Evolutionary conservation across 2,113 vertebrate species (phyloP), one percentile per base, ranked within the genome.

Genomic region (Nesogale talazaci): DNA sequence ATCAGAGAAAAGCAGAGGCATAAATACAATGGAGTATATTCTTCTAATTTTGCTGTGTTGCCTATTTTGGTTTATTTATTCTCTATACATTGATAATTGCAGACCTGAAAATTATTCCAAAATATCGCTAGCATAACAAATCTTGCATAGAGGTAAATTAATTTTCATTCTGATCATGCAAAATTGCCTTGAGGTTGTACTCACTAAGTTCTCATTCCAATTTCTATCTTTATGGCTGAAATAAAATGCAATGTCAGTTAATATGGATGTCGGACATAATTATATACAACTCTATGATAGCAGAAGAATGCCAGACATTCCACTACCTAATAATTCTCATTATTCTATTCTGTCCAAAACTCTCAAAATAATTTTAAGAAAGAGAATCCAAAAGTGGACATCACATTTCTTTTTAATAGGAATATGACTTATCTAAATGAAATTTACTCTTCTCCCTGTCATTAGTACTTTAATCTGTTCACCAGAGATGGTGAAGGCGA

Each of bases 321-420:
- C n/a, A n/a, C 8, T 67, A 36, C 59, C 36, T 92, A 93, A 79
- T 92, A 86, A 75, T 91, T 93, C 84, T 93, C 57, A 61, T 92
- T 93, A 91, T 87, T 86, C 69, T 82, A 9, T 79, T 69, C 19
- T 82, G 31, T 72, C 86, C 89, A 93, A 86, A 29, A 78, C 25
- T 94, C 65, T 93, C 52, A 91, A 38, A 38, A 72, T 91, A 87
- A 69, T 88, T 92, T 92, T 83, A 85, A 89, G 27, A 46, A 63
- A 9, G 3, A 40, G 1, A 36, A 29, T 70, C 84, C 63, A 77
- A 80, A 92, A 84, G 31, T 86, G 82, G 76, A 80, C 63, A 79
- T 27, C 36, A 56, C 4, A 72, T 61, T 94, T 92, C 67, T 85
- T 81, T 69, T 86, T 81, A 92, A 67, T 80, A 81, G 22, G 42